A percentile compares a stretch with the other conserved stretches of the same genome.
Evolutionary conservation across 2,797 vertebrate genomes (phyloP).

Genomic region (Halcyon badia): DNA sequence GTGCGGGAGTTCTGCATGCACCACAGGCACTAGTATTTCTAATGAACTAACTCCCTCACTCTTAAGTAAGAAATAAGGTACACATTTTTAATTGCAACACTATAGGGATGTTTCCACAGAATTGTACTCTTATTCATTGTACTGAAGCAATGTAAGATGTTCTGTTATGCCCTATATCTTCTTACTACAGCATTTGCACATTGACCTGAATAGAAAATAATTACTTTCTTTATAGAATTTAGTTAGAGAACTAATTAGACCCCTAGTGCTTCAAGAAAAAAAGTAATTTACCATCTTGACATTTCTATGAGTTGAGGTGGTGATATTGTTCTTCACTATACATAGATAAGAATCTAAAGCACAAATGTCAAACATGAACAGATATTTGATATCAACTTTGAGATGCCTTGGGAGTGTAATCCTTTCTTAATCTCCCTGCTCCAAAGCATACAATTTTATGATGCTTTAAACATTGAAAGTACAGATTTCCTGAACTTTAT

Average conservation of each 20-base stretch:
- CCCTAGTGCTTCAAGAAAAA: neutral
- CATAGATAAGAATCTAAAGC: neutral
- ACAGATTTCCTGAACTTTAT: neutral
- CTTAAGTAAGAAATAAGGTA: neutral
- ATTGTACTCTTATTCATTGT: neutral
- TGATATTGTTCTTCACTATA: neutral
- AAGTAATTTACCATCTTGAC: slow-evolving; percentile 4
- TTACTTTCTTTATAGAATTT: neutral
- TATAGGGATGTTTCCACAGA: neutral
- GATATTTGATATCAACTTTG: neutral
- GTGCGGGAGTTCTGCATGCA: neutral
- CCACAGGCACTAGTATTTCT: neutral
- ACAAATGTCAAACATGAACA: neutral
- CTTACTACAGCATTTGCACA: neutral
- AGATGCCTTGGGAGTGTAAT: neutral
- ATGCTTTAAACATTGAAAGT: neutral
- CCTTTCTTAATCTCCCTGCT: neutral
- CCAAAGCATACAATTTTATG: neutral
- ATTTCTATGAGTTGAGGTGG: neutral
- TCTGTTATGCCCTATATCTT: neutral
- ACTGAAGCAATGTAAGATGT: neutral
- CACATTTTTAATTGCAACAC: neutral
- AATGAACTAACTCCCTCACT: neutral
- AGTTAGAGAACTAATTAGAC: slow-evolving; percentile 6
- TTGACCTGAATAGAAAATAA: neutral